Conservation (phyloP, 2,888 invertebrate species). For the Pachliopta kotzebuea region DNA sequence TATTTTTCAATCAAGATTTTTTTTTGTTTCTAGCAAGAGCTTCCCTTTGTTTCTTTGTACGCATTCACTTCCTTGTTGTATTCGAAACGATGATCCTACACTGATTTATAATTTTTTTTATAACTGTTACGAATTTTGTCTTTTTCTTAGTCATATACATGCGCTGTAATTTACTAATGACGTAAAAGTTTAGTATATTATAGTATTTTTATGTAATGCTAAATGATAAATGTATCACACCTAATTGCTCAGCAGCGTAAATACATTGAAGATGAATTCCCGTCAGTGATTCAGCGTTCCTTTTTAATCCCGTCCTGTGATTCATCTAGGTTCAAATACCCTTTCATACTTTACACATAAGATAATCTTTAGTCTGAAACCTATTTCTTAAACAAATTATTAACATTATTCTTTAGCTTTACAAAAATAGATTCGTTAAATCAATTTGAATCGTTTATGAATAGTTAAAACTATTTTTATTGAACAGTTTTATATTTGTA, state of each 20-base stretch:
- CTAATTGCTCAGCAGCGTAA: constrained; percentile 25
- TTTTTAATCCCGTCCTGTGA: constrained; percentile 17
- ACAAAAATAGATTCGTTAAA: neutral
- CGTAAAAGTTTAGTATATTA: neutral
- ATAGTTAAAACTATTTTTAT: no score
- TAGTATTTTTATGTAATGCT: constrained; percentile 2
- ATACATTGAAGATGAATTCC: constrained; percentile 24
- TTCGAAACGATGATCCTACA: neutral
- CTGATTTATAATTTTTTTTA: neutral
- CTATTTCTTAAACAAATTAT: neutral
- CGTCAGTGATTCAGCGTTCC: constrained; percentile 22
- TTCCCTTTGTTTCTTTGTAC: constrained; percentile 12
- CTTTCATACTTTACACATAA: constrained; percentile 2
- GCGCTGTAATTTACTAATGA: neutral
- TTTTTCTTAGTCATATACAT: neutral
- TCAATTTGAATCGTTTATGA: no score
- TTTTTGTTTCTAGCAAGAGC: constrained; percentile 7
- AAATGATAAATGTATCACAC: constrained; percentile 16
- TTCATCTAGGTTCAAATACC: constrained; percentile 19
- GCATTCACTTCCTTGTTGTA: constrained; percentile 1
- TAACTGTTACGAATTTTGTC: neutral
- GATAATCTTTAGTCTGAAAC: neutral
- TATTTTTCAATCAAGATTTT: constrained; percentile 18
- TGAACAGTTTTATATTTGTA: neutral
- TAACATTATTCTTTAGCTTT: neutral